phyloP scores from a whole-genome alignment of 2,888 invertebrate species.

The Sipunculus nudus region DNA sequence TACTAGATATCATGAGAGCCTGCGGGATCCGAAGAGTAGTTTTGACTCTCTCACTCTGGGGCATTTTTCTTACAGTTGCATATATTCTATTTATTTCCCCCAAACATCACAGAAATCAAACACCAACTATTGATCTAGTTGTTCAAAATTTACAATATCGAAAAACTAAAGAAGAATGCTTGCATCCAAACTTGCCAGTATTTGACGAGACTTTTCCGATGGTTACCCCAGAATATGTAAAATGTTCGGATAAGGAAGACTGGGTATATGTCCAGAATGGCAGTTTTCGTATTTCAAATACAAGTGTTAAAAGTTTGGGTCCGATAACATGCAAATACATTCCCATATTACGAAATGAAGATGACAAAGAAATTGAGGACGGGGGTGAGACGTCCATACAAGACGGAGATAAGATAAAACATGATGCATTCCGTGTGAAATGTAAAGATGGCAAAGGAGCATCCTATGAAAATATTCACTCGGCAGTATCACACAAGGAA shows the following conservation, averaged over 20 bases:
- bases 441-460: slow-evolving; percentile 40
- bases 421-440: slow-evolving; percentile 31
- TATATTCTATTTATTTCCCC: no score
- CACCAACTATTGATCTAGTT: no score
- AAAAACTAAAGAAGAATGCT: no score
- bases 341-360: slow-evolving; percentile 55
- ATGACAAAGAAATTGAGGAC: slow-evolving; percentile 34
- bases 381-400: slow-evolving; percentile 1
- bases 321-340: slow-evolving; percentile 71
- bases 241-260: slow-evolving; percentile 74
- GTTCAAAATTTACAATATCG: no score
- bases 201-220: no score
- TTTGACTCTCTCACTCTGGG: no score
- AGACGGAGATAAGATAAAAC: slow-evolving; percentile 14
- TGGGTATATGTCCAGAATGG: slow-evolving; percentile 83
- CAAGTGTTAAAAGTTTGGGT: slow-evolving; percentile 67
- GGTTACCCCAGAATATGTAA: no score
- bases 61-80: no score
- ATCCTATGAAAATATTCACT: slow-evolving; percentile 75
- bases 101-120: no score
- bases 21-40: no score
- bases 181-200: no score
- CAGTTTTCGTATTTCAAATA: slow-evolving; percentile 70
- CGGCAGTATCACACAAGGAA: slow-evolving; percentile 67
- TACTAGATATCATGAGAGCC: no score